Evolutionary conservation across 2,797 vertebrate species (phyloP).

Genomic region (Sparidentex hasta): DNA sequence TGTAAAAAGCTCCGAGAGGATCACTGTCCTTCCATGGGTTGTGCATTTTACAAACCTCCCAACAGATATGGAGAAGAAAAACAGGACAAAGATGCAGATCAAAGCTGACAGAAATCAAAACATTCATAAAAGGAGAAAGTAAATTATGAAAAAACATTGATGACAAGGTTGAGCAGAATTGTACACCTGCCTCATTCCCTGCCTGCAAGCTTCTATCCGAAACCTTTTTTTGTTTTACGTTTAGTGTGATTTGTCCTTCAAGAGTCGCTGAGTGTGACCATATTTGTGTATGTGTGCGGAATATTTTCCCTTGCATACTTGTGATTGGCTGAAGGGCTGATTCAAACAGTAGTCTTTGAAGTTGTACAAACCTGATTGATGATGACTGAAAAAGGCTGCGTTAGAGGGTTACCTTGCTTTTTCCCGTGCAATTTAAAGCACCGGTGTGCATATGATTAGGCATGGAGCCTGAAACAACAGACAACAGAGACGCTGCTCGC

Average conservation of each 20-base stretch:
- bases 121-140: too few relatives aligned
- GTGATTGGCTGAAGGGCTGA: slow-evolving; percentile 25
- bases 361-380: slow-evolving; percentile 33
- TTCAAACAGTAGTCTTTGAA: slow-evolving; percentile 27
- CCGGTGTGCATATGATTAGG: slow-evolving; percentile 26
- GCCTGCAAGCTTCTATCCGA: slow-evolving; percentile 1
- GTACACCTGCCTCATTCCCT: slow-evolving; percentile 23
- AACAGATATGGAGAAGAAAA: background rate
- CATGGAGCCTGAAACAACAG: slow-evolving; percentile 41
- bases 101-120: background rate
- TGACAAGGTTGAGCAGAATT: slow-evolving; percentile 21
- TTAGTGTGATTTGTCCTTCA: slow-evolving; percentile 37
- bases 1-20: slow-evolving; percentile 13
- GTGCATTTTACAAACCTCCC: slow-evolving; percentile 17
- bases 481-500: background rate
- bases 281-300: slow-evolving; percentile 15
- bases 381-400: slow-evolving; percentile 47
- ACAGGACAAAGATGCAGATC: background rate
- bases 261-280: background rate
- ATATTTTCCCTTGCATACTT: slow-evolving; percentile 20
- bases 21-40: too few relatives aligned
- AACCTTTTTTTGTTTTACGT: slow-evolving; percentile 27
- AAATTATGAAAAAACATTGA: slow-evolving; percentile 4
- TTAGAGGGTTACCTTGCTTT: slow-evolving; percentile 39
- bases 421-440: slow-evolving; percentile 35